Base-by-base conservation (phyloP, 2,113 vertebrate species). In the Thomomys bottae region DNA sequence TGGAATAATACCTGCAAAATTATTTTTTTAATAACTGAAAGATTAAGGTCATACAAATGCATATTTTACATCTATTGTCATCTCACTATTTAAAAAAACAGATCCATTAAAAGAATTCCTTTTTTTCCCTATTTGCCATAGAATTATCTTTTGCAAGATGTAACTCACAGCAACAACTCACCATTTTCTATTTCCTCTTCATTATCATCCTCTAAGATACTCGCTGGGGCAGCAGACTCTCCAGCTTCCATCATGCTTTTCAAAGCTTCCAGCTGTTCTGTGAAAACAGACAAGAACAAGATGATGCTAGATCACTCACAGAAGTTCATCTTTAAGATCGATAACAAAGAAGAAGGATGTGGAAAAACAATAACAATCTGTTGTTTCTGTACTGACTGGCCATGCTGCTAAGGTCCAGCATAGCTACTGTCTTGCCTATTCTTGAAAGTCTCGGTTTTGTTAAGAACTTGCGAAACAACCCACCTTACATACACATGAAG, bases 171-270 rank as follows among this genome's bases (percentile, higher is more conserved):
- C 63, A 18, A 54, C 63, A 57, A 66, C 98, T 97, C 92, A 99
- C 99, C 98, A 2, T 98, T 98, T 97, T 99, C 99, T 78, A 98
- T 97, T 71, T 99, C 99, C 64, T 99, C 99, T 94, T 99, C 99
- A 0, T 98, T 99, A 71, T 99, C 99, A 88, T 99, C 99, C 95
- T 99, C 99, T 91, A 99, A 98, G 89, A 99, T 99, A 95, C 97
- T 99, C 45, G 98, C 98, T 0, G 99, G 98, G 36, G 99, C 98
- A 95, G 98, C 98, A 0, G 98, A 98, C 96, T 99, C 99, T 67
- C 99, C 99, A 42, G 99, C 98, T 94, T 99, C 99, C 99, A 99
- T 99, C 98, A 99, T 98, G 93, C 98, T 99, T 97, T 99, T 99
- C 96, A 99, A 98, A 66, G 99, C 98, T 95, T 99, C 99, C 2